Evolutionary conservation across 2,797 vertebrate genomes (phyloP).

Genomic region (Aulostomus chinensis): DNA sequence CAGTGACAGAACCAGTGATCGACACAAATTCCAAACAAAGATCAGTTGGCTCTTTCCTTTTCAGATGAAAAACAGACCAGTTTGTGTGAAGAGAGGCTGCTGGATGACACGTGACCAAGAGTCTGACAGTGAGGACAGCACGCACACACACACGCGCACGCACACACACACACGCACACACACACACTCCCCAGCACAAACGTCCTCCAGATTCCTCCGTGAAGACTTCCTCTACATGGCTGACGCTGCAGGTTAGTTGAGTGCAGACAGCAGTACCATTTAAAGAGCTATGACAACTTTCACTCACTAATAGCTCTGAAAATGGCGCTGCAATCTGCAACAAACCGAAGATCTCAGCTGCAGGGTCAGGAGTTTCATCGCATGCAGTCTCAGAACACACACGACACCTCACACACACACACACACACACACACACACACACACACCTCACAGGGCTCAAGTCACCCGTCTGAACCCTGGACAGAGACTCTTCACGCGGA

Average conservation of each 20-base stretch:
- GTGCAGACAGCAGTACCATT: constrained; percentile 93
- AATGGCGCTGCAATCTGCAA: constrained; percentile 92
- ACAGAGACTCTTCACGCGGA: too few relatives aligned
- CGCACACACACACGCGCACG: background rate
- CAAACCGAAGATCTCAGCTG: constrained; percentile 34
- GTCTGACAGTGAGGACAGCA: background rate
- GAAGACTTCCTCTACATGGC: background rate
- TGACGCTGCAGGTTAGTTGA: constrained; percentile 74
- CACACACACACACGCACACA: background rate
- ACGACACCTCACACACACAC: background rate
- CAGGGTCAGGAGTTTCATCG: background rate
- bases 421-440: background rate
- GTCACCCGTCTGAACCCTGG: too few relatives aligned
- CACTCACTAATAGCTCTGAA: constrained; percentile 90
- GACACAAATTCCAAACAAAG: too few relatives aligned
- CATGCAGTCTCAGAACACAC: background rate
- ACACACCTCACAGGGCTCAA: too few relatives aligned
- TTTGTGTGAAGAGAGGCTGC: background rate
- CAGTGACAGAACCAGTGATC: too few relatives aligned
- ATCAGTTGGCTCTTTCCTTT: background rate
- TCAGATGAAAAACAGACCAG: background rate
- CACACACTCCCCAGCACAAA: background rate
- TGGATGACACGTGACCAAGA: constrained; percentile 1
- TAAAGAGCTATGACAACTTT: constrained; percentile 92
- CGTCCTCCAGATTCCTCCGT: background rate